Percentiles rank a stretch among this genome's conserved stretches.
Conservation (phyloP, 1,140 invertebrate species). For the Plodia interpunctella region DNA sequence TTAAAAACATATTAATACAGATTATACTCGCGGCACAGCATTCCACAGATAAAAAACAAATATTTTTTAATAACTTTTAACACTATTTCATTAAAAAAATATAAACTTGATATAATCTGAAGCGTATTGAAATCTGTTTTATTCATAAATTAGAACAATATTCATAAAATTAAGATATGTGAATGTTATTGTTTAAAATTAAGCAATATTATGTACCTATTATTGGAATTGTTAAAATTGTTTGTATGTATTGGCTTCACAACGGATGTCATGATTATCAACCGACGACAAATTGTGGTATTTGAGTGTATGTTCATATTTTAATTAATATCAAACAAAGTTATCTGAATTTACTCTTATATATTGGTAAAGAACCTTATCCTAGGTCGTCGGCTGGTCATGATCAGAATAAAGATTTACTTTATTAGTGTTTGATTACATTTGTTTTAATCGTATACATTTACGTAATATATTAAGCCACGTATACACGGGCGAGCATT, state of each 20-base stretch:
- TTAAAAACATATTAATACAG: background rate
- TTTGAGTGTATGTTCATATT: no score
- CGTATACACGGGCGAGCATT: background rate
- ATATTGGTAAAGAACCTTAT: no score
- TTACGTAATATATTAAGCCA: background rate
- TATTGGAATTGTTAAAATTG: constrained; percentile 36
- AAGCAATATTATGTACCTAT: constrained; percentile 37
- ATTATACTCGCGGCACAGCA: constrained; percentile 24
- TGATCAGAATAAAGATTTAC: no score
- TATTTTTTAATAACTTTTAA: constrained; percentile 28
- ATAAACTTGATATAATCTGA: constrained; percentile 18
- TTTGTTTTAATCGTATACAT: background rate
- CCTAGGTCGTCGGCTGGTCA: no score
- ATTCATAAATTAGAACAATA: constrained; percentile 35
- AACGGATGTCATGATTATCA: background rate
- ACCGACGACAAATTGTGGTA: background rate
- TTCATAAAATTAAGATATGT: constrained; percentile 17
- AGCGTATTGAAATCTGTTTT: constrained; percentile 17
- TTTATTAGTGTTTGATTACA: background rate
- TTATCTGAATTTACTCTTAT: no score
- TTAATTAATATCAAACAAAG: no score
- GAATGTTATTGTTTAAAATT: constrained; percentile 36
- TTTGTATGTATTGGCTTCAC: constrained; percentile 22
- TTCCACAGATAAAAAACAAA: constrained; percentile 31
- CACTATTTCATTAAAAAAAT: constrained; percentile 34